Base-by-base conservation (phyloP, 2,113 vertebrate genomes). In the Scatophagus argus region DNA sequence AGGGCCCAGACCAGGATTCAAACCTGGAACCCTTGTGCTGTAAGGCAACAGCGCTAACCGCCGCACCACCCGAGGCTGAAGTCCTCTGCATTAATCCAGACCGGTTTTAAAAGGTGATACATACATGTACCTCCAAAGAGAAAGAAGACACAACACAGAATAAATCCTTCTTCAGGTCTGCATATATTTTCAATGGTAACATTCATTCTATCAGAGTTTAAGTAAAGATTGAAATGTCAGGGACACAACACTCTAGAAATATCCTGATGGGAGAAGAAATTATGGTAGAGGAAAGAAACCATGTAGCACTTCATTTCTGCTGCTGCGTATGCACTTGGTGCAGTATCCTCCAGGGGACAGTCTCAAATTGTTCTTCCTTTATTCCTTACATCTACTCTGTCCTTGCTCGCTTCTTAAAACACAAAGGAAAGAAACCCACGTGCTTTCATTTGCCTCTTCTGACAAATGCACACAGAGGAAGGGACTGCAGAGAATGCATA, bases 101-200 rank as follows among this genome's bases (percentile, higher is more conserved):
- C 61, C 32, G 32, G 4, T 38, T 38, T 29, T 27, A 17, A 17
- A n/a, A 54, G 27, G 34, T 29, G 46, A 63, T 51, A 44, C 29
- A 54, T 4, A 7, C 25, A 8, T 34, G 3, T 1, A 63, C 14
- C 10, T 64, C 31, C 6, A 14, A 27, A 43, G 10, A 69, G 59
- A 88, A 89, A 86, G 67, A 81, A 88, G 59, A 88, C 78, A 31
- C 71, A 68, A 85, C 72, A 88, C 79, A 79, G 25, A 52, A 4
- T 27, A 34, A 54, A 51, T 74, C 77, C 82, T 80, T 81, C 71
- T 86, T 89, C 82, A 89, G 77, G 78, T 92, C 92, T 95, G 93
- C 93, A 93, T 94, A 92, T 93, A 93, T 90, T 95, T 93, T 92
- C 82, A 88, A 67, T 74, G 79, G 68, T 83, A 84, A 93, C 92